Evolutionary conservation across 2,888 invertebrate genomes (phyloP).

Genomic region (Cosmia trapezina): DNA sequence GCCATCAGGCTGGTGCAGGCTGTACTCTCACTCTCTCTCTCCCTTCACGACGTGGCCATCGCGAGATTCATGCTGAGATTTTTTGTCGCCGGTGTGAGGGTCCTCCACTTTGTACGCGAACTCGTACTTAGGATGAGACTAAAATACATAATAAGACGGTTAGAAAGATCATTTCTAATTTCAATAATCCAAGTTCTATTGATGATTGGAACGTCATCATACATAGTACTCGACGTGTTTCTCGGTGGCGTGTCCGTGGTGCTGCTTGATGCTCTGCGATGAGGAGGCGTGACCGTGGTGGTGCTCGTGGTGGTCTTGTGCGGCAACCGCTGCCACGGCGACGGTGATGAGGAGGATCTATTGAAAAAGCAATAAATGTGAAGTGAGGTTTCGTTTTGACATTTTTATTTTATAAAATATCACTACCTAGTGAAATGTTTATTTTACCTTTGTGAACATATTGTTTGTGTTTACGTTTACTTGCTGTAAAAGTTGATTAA

Average conservation of each 20-base stretch:
- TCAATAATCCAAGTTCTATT: neutral
- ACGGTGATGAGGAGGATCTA: slow-evolving; percentile 31
- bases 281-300: slow-evolving; percentile 68
- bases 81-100: slow-evolving; percentile 83
- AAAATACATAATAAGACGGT: neutral
- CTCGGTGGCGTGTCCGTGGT: slow-evolving; percentile 67
- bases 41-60: slow-evolving; percentile 79
- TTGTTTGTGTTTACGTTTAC: slow-evolving; percentile 16
- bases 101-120: slow-evolving; percentile 84
- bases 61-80: slow-evolving; percentile 75
- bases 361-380: neutral
- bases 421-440: too few relatives aligned
- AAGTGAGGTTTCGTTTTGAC: neutral
- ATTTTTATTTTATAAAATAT: neutral
- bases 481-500: slow-evolving; percentile 13
- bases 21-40: slow-evolving; percentile 73
- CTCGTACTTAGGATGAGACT: slow-evolving; percentile 82
- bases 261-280: slow-evolving; percentile 73
- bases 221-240: slow-evolving; percentile 58
- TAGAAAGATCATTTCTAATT: neutral
- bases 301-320: slow-evolving; percentile 29
- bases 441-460: slow-evolving; percentile 45
- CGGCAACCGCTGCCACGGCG: neutral
- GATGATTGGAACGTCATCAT: neutral
- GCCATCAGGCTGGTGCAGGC: slow-evolving; percentile 84